A percentile compares a stretch with the other conserved stretches of the same genome.
phyloP scores from a whole-genome alignment of 2,113 vertebrate species.

The Gopherus flavomarginatus region DNA sequence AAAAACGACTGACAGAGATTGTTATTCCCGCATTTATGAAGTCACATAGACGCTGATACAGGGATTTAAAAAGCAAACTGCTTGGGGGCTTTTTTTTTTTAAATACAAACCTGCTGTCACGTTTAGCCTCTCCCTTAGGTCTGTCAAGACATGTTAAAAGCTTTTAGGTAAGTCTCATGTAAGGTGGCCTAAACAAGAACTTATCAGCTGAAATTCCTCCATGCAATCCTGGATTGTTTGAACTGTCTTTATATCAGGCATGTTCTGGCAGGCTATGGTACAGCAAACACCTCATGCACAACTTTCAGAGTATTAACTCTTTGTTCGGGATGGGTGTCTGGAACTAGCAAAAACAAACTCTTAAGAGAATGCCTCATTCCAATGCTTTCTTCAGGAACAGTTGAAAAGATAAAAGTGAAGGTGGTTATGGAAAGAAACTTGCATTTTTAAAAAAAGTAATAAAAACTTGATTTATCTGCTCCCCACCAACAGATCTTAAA shows the following conservation, averaged over 20 bases:
- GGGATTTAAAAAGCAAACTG: constrained; percentile 4
- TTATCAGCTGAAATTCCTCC: constrained; percentile 74
- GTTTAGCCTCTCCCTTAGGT: constrained; percentile 55
- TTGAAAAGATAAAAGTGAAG: not conserved
- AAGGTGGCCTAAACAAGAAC: constrained; percentile 73
- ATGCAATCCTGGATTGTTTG: constrained; percentile 66
- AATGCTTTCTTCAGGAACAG: not conserved
- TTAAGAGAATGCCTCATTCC: not conserved
- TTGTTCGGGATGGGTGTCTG: not conserved
- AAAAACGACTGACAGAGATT: not conserved
- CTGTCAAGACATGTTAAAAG: constrained; percentile 73
- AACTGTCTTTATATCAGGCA: constrained; percentile 76
- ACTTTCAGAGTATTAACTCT: constrained; percentile 54
- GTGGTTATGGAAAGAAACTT: not conserved
- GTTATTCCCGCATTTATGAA: not conserved
- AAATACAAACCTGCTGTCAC: not conserved
- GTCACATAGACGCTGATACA: not conserved
- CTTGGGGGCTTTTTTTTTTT: not conserved
- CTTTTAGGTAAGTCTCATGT: constrained; percentile 60
- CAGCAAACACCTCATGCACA: not conserved
- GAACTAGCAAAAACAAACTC: fast-evolving
- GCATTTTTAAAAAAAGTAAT: constrained; percentile 6
- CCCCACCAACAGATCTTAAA: not conserved
- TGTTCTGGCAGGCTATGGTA: constrained; percentile 66
- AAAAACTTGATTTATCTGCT: constrained; percentile 20